Base-by-base conservation (phyloP, 2,888 invertebrate species). In the Xestia sexstrigata region DNA sequence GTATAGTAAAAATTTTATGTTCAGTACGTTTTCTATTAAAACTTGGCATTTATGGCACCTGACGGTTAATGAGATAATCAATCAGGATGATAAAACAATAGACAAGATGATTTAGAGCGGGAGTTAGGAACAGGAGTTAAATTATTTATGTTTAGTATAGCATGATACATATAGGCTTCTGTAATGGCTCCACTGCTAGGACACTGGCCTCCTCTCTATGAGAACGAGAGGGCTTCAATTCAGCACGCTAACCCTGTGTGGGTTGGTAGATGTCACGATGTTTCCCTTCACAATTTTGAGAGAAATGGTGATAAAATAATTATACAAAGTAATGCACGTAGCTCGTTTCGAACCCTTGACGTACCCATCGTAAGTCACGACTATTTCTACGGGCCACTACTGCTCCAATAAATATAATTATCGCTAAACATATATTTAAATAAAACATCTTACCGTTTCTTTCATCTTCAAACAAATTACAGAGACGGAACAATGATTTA, bases 1-100 rank as follows among this genome's bases (percentile, higher is more conserved):
- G 71, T 60, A 72, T 68, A 75, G 77, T 88, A 88, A 88, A 86
- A 39, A 5, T 69, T 87, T 88, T 87, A 88, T 84, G 89, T 79
- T 58, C 76, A 68, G 74, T 89, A 86, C 89, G 87, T 86, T 86
- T 79, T 74, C 82, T 86, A 84, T 86, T 87, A 80, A 87, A 83
- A 84, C 86, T 84, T 81, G 75, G 75, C 80, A 74, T 87, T 89
- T 84, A 89, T 82, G 74, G 73, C 74, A 11, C 63, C 58, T 72
- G 74, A 63, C 45, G 39, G 52, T 30, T 68, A 72, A 87, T 78
- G 69, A 70, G 79, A 74, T 79, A 82, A 78, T 83, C 83, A 79
- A 80, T 80, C 74, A 45, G 11, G 76, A 76, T 76, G 74, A 58
- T 79, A 72, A 73, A 75, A 73, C 58, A 74, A 76, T 60, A 45